Conservation (phyloP, 2,113 vertebrate species). For the Spilogale gracilis region DNA sequence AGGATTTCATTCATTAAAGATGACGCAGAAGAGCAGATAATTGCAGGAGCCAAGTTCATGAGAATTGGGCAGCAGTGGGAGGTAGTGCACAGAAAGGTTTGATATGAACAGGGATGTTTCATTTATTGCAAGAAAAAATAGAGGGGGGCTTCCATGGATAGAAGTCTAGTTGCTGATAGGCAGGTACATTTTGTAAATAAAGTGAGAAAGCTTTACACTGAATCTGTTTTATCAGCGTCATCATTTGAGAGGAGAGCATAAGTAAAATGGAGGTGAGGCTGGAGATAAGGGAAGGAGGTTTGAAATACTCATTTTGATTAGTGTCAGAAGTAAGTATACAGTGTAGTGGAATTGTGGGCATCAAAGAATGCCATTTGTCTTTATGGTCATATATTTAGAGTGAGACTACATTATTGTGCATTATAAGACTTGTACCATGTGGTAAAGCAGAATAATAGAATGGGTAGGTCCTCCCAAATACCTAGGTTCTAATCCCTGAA, state of each 20-base stretch:
- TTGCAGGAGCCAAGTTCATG: background rate
- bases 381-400: background rate
- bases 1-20: background rate
- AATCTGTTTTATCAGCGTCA: background rate
- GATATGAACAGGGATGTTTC: background rate
- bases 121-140: background rate
- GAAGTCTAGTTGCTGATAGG: background rate
- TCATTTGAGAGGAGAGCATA: background rate
- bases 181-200: background rate
- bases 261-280: background rate
- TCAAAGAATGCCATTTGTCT: background rate
- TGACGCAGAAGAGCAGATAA: background rate
- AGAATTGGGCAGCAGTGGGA: background rate
- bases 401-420: background rate
- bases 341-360: background rate
- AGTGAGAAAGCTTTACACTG: background rate
- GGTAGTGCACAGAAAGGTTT: background rate
- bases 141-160: background rate
- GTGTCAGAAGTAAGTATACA: background rate
- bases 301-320: background rate
- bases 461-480: background rate
- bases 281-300: background rate
- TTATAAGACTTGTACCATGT: background rate
- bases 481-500: background rate
- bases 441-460: background rate